Conservation (phyloP, 92 coral and sea anemone species). For the Zoanthus sansibaricus region DNA sequence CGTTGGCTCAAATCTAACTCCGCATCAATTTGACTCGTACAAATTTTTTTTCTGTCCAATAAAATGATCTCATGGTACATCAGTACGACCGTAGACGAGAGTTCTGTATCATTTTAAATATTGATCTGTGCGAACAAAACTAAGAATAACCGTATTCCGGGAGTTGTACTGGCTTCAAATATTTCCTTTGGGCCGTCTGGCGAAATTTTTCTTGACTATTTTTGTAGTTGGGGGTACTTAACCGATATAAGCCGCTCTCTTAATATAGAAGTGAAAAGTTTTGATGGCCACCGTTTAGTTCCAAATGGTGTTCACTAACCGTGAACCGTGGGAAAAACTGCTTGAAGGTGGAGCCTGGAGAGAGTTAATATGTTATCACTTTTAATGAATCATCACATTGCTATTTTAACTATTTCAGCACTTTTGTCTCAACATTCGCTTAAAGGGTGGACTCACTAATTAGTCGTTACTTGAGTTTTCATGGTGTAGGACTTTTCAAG, state of each 20-base stretch:
- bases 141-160: not conserved
- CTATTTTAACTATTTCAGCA: constrained; percentile 15
- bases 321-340: constrained; percentile 40
- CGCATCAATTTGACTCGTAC: not conserved
- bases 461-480: constrained; percentile 2
- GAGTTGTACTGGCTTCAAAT: constrained; percentile 24
- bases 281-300: constrained; percentile 14
- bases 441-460: not conserved
- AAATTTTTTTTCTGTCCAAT: not conserved
- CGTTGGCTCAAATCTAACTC: not conserved
- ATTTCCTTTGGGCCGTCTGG: constrained; percentile 43
- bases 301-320: not conserved
- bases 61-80: not conserved
- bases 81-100: not conserved
- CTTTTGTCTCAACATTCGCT: not conserved
- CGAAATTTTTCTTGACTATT: constrained; percentile 28
- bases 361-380: not conserved
- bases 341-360: not conserved
- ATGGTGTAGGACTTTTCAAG: constrained; percentile 9
- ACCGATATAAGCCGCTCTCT: constrained; percentile 37
- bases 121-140: not conserved
- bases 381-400: constrained; percentile 23
- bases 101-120: not conserved
- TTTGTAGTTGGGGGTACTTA: constrained; percentile 30
- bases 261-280: constrained; percentile 28